phyloP scores from a whole-genome alignment of 2,113 vertebrate species.

The Rutilus rutilus region DNA sequence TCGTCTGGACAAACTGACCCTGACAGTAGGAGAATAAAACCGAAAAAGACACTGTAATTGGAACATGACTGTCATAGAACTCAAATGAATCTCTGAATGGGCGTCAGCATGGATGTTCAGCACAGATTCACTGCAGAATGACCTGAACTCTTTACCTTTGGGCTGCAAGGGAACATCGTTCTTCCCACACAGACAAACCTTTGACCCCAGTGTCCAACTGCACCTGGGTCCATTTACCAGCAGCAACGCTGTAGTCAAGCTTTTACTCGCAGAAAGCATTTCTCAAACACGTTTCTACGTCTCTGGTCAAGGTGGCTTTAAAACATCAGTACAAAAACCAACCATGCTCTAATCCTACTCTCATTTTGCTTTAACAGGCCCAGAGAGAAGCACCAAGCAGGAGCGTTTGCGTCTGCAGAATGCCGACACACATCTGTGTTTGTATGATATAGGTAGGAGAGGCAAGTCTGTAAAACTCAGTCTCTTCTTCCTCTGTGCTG shows the following conservation, averaged over 20 bases:
- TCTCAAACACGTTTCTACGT: background rate
- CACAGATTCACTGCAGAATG: conserved; percentile 13
- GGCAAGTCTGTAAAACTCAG: conserved; percentile 33
- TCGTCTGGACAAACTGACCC: conserved; percentile 89
- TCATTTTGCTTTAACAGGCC: background rate
- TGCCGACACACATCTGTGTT: conserved; percentile 8
- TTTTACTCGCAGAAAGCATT: background rate
- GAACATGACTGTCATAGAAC: background rate
- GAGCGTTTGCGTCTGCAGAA: background rate
- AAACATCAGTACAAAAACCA: conserved; percentile 12
- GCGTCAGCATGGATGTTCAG: conserved; percentile 21
- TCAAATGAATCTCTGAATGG: conserved; percentile 45
- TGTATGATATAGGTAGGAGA: background rate
- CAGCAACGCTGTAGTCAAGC: background rate
- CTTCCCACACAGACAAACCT: conserved; percentile 53
- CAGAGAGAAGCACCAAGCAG: background rate
- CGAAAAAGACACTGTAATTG: conserved; percentile 2
- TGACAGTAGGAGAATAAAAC: conserved; percentile 60
- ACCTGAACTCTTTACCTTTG: conserved; percentile 60
- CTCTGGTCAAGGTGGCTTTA: background rate
- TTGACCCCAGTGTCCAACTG: conserved; percentile 54
- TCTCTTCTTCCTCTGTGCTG: conserved; percentile 45
- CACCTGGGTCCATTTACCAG: conserved; percentile 50
- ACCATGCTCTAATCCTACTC: background rate
- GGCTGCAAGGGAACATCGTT: conserved; percentile 24